Evolutionary conservation across 2,888 invertebrate species (phyloP).

Genomic region (Unio pictorum): DNA sequence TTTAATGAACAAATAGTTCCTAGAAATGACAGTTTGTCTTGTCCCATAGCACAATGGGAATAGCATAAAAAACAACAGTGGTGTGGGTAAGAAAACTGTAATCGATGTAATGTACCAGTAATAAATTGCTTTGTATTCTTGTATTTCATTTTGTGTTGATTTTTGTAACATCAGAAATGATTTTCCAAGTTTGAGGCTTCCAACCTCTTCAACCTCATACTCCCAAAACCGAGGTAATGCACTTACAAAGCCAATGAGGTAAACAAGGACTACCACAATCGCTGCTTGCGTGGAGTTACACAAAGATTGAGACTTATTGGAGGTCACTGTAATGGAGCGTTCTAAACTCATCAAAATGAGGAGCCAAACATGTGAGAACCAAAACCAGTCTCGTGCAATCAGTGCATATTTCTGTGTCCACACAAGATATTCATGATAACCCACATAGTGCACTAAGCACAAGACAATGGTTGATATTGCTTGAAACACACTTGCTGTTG

Average conservation of each 20-base stretch:
- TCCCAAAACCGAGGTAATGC: conserved; percentile 68
- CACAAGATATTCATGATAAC: conserved; percentile 48
- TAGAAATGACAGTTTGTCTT: conserved; percentile 43
- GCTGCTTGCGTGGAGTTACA: conserved; percentile 61
- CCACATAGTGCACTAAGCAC: conserved; percentile 60
- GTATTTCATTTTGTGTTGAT: conserved; percentile 48
- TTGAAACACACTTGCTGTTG: conserved; percentile 51
- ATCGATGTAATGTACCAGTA: conserved; percentile 67
- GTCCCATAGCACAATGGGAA: conserved; percentile 53
- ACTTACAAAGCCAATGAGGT: conserved; percentile 62
- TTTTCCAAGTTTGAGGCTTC: conserved; percentile 19
- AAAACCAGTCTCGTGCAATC: conserved; percentile 64
- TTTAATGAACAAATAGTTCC: conserved; percentile 52
- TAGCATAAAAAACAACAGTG: conserved; percentile 55
- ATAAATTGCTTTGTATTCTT: conserved; percentile 64
- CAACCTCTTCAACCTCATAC: conserved; percentile 46
- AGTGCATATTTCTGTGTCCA: conserved; percentile 58
- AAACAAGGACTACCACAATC: conserved; percentile 60
- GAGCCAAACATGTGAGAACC: conserved; percentile 66
- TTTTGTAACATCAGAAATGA: conserved; percentile 46
- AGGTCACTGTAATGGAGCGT: conserved; percentile 58
- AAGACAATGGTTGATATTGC: conserved; percentile 48
- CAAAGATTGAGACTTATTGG: conserved; percentile 50
- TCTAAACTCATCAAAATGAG: conserved; percentile 65
- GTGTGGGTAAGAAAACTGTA: conserved; percentile 62